These are phyloP conservation scores for Lophotis ruficrista DNA, from an alignment of 2,113 vertebrate genomes.

Conservation along the genomic window DNA sequence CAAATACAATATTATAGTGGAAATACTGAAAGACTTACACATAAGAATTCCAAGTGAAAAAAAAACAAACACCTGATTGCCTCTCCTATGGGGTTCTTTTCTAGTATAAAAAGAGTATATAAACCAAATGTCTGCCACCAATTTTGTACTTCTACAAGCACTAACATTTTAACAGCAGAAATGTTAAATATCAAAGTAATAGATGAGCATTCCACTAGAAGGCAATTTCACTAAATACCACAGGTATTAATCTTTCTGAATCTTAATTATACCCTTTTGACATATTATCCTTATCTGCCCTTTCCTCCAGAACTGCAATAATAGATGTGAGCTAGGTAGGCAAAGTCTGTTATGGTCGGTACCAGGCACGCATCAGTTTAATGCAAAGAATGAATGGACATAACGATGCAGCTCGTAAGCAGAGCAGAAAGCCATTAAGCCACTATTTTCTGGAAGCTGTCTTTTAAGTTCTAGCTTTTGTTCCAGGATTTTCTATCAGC, in stretches of 20 bases:
- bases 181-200: conserved; percentile 84
- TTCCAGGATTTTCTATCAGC: not conserved
- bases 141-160: conserved; percentile 66
- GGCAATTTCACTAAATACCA: conserved; percentile 85
- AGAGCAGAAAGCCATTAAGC: not conserved
- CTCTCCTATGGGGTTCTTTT: conserved; percentile 2
- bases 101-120: conserved; percentile 17
- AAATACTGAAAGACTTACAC: not conserved
- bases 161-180: conserved; percentile 82
- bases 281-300: conserved; percentile 77
- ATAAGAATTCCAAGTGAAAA: not conserved
- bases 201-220: conserved; percentile 81
- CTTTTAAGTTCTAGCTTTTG: not conserved
- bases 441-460: not conserved
- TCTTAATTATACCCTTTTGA: conserved; percentile 84
- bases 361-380: not conserved
- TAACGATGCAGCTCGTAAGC: conserved; percentile 20
- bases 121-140: conserved; percentile 44
- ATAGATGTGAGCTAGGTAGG: conserved; percentile 40
- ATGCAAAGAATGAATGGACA: not conserved
- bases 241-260: conserved; percentile 84
- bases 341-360: not conserved
- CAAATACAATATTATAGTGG: not conserved
- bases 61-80: not conserved
- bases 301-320: conserved; percentile 72